A percentile compares a stretch with the other conserved stretches of the same genome.
phyloP scores from a whole-genome alignment of 2,113 vertebrate species.

The Notarius quadriscutis region DNA sequence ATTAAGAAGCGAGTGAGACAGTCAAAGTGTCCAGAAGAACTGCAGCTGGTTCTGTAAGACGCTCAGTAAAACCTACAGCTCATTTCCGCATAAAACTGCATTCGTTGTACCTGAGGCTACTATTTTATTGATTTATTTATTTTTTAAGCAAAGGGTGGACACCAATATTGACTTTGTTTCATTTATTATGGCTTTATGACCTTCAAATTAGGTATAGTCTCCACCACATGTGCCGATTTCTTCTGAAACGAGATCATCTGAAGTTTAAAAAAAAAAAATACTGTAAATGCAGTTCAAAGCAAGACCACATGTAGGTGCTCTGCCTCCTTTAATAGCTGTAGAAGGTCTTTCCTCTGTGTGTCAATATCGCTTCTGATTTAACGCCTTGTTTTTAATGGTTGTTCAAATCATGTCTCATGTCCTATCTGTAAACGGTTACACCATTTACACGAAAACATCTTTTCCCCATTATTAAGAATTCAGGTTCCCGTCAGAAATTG shows the following conservation, averaged over 20 bases:
- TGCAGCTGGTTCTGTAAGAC: too few relatives aligned
- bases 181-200: too few relatives aligned
- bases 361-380: constrained; percentile 5
- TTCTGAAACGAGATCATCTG: not conserved
- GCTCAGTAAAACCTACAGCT: too few relatives aligned
- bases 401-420: constrained; percentile 1
- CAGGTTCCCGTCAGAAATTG: constrained; percentile 21
- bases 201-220: not conserved
- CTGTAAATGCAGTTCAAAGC: constrained; percentile 45
- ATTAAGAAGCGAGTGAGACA: too few relatives aligned
- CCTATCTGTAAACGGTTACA: not conserved
- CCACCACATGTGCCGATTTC: not conserved
- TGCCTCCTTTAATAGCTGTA: constrained; percentile 30
- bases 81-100: too few relatives aligned
- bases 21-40: too few relatives aligned
- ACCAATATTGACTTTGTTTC: too few relatives aligned
- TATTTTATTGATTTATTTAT: not conserved
- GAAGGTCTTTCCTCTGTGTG: constrained; percentile 15
- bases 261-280: constrained; percentile 16
- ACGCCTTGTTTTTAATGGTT: constrained; percentile 8
- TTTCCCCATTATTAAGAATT: constrained; percentile 1
- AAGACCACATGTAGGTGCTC: constrained; percentile 52
- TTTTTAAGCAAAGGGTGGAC: too few relatives aligned
- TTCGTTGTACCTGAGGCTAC: too few relatives aligned
- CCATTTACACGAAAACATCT: constrained; percentile 6